Percentiles rank a stretch among this genome's conserved stretches.
Evolutionary conservation across 2,113 vertebrate genomes (phyloP).

Genomic region (Sinocyclocheilus anophthalmus): DNA sequence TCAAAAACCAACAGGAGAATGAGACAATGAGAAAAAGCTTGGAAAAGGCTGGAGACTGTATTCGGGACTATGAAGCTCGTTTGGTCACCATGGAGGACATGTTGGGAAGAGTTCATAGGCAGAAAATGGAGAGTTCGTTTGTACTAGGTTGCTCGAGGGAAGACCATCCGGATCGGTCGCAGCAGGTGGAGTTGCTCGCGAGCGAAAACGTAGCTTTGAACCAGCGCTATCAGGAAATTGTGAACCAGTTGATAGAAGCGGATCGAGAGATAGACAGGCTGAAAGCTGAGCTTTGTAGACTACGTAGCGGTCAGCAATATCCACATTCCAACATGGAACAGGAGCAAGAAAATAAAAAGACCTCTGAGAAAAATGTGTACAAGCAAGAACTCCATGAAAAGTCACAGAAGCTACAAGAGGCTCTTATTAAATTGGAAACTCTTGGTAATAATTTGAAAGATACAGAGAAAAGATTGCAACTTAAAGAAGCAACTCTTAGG

Average conservation of each 20-base stretch:
- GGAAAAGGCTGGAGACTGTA: conserved; percentile 73
- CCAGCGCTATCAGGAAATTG: conserved; percentile 78
- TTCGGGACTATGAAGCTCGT: conserved; percentile 73
- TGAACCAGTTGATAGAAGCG: conserved; percentile 81
- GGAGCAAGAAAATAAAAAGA: conserved; percentile 69
- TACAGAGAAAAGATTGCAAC: conserved; percentile 77
- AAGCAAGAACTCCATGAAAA: conserved; percentile 76
- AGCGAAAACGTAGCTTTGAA: conserved; percentile 75
- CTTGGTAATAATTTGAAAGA: conserved; percentile 75
- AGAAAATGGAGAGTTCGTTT: conserved; percentile 64
- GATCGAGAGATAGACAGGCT: conserved; percentile 80
- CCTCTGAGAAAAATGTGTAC: conserved; percentile 72
- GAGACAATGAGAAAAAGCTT: conserved; percentile 71
- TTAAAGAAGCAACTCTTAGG: conserved; percentile 78
- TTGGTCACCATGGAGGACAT: conserved; percentile 76
- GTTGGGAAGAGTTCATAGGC: conserved; percentile 70
- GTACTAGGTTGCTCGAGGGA: conserved; percentile 64
- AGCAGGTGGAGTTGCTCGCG: conserved; percentile 72
- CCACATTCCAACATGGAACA: conserved; percentile 65
- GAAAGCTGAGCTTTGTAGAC: conserved; percentile 71
- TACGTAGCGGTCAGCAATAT: conserved; percentile 69
- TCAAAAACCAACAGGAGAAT: conserved; percentile 75
- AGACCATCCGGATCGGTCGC: conserved; percentile 66
- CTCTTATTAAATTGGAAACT: conserved; percentile 73
- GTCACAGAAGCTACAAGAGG: conserved; percentile 76